Evolutionary conservation across 2,113 vertebrate genomes (phyloP).

Genomic region (Seriola dumerili): DNA sequence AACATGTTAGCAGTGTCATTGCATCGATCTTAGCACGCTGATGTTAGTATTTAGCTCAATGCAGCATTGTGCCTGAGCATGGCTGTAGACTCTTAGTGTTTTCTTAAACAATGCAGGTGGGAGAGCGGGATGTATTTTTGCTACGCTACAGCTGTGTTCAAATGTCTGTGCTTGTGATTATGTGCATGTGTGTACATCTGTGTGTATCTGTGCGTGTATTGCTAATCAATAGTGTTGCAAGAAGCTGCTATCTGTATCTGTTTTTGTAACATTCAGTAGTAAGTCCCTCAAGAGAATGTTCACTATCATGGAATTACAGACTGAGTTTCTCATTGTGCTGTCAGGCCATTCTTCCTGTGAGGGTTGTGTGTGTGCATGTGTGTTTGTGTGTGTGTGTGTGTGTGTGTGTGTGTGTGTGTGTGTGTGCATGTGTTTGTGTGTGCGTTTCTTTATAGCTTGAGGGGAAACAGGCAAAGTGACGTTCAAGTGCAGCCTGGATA

Average conservation of each 20-base stretch:
- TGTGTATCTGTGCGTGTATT: background rate
- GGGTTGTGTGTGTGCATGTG: slow-evolving; percentile 20
- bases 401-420: slow-evolving; percentile 20
- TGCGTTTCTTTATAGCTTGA: slow-evolving; percentile 51
- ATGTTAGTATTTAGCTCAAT: background rate
- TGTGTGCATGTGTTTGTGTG: slow-evolving; percentile 2
- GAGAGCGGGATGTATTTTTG: background rate
- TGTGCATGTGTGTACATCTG: background rate
- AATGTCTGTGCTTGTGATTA: background rate
- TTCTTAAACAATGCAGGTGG: background rate
- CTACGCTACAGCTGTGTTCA: background rate
- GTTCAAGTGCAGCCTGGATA: slow-evolving; percentile 25
- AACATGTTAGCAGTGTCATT: background rate
- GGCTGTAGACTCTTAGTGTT: too few relatives aligned
- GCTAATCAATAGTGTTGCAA: slow-evolving; percentile 28
- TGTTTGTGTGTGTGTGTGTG: slow-evolving; percentile 29
- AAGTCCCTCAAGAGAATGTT: slow-evolving; percentile 36
- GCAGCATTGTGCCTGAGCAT: background rate
- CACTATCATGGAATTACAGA: slow-evolving; percentile 28
- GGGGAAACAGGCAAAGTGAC: slow-evolving; percentile 52
- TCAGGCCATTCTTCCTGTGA: slow-evolving; percentile 30
- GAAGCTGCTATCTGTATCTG: slow-evolving; percentile 26
- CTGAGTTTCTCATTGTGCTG: slow-evolving; percentile 41
- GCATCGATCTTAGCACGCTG: too few relatives aligned
- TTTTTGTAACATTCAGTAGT: slow-evolving; percentile 30